Base-by-base conservation (phyloP, 2,888 invertebrate species). In the Drosophila dives region DNA sequence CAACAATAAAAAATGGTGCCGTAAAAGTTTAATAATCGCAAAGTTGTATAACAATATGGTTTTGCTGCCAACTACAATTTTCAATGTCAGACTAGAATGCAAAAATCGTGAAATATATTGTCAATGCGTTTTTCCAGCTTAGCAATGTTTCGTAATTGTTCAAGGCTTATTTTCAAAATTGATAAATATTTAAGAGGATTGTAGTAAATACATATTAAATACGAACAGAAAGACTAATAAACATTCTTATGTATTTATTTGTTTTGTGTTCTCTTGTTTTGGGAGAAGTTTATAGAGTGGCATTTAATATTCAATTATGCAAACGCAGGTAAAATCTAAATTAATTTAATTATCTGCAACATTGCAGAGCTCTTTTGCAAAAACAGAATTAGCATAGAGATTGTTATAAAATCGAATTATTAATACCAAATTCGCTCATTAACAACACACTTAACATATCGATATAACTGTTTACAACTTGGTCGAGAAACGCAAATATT, bases 321-420 rank as follows among this genome's bases (percentile, higher is more conserved):
- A 23, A 36, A 38, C 42, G 64, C 64, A 79, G 77, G 70, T 56
- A 77, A 69, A 68, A 75, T 67, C 15, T 33, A 72, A 74, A 77
- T 81, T 63, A 78, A 84, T 78, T 84, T 68, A 80, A 81, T 81
- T 80, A 75, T 69, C 72, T 42, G 50, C 65, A 68, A 67, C 50
- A 76, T 66, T 69, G 53, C 53, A 59, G 32, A 42, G 38, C 38
- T 36, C 42, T 15, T 45, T 17, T 10, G 51, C 38, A 77, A 75
- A 75, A 34, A 68, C 38, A 65, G 49, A 62, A 66, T 61, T 81
- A 51, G 40, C 56, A 70, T 42, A 42, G 50, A 59, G 53, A 68
- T 64, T 36, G 56, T 36, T 67, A 56, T 86, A 45, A 73, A 84
- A 77, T 75, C 53, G 64, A 77, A 83, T 86, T 62, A 70, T 66